Conservation (phyloP, 2,888 invertebrate genomes). For the Drosophila formosana region DNA sequence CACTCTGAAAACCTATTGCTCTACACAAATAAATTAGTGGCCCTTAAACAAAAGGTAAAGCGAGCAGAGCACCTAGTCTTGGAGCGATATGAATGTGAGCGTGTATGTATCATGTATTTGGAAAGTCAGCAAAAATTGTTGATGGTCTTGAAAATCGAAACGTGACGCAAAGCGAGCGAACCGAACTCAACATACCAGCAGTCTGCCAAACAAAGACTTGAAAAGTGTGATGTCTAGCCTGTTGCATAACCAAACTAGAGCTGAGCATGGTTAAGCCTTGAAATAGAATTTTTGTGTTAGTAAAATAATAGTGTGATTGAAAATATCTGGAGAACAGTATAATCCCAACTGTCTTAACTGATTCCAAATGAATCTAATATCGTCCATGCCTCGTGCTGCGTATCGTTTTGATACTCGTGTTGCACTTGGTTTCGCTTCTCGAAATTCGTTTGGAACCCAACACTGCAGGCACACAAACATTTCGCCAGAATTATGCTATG, state of each 20-base stretch:
- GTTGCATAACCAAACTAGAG: conserved; percentile 11
- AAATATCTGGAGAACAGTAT: too few relatives aligned
- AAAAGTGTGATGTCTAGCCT: conserved; percentile 20
- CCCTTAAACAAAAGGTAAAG: conserved; percentile 33
- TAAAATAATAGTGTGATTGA: too few relatives aligned
- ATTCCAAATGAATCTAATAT: too few relatives aligned
- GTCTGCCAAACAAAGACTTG: background rate
- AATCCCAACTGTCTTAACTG: background rate
- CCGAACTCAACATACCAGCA: background rate
- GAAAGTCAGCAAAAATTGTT: conserved; percentile 71
- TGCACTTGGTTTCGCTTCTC: conserved; percentile 20
- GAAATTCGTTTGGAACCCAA: conserved; percentile 26
- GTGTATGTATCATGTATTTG: conserved; percentile 21
- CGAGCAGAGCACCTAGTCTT: conserved; percentile 17
- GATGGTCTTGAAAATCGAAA: conserved; percentile 62
- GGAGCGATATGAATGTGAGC: background rate
- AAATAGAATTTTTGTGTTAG: background rate
- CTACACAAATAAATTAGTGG: conserved; percentile 24
- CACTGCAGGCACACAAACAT: background rate
- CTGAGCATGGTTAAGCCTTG: background rate
- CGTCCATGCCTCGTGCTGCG: too few relatives aligned
- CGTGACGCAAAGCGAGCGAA: conserved; percentile 52
- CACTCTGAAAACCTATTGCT: conserved; percentile 18
- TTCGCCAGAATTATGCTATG: conserved; percentile 8
- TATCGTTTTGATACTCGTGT: background rate